A percentile compares a stretch with the other conserved stretches of the same genome.
These are phyloP conservation scores for Lamellibrachia satsuma DNA, from an alignment of 2,888 invertebrate genomes.

Conservation along the genomic window DNA sequence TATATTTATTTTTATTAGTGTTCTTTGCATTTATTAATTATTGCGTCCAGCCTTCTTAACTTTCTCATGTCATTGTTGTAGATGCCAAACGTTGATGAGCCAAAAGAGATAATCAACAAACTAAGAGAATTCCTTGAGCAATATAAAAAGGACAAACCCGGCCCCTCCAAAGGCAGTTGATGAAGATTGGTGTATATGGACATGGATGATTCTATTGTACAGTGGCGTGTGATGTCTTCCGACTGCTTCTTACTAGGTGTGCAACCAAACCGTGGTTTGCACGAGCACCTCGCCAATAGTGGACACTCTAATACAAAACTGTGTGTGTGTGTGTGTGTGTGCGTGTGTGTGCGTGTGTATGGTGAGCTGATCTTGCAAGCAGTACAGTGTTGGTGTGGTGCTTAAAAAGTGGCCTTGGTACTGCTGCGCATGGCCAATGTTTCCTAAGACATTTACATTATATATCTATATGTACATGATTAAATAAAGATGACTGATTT, in stretches of 20 bases:
- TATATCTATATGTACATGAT: background rate
- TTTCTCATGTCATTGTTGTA: background rate
- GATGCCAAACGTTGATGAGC: background rate
- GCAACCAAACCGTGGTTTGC: background rate
- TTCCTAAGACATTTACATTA: background rate
- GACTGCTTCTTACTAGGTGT: background rate
- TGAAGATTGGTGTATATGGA: background rate
- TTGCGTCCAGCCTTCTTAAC: background rate
- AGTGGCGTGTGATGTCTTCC: background rate
- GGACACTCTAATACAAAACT: background rate
- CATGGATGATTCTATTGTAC: background rate
- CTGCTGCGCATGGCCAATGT: background rate
- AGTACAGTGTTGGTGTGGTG: background rate
- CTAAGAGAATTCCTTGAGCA: conserved; percentile 11
- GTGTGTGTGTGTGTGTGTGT: background rate
- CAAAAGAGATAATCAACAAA: background rate
- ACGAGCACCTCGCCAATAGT: background rate
- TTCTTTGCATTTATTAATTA: too few relatives aligned
- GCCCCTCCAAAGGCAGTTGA: background rate
- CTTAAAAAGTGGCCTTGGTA: background rate
- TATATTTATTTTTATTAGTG: too few relatives aligned
- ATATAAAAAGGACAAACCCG: conserved; percentile 17
- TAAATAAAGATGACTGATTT: background rate
- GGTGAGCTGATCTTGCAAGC: background rate
- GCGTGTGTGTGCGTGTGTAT: background rate